phyloP scores from a whole-genome alignment of 2,797 vertebrate species.

The Neosilurus hyrtlii region DNA sequence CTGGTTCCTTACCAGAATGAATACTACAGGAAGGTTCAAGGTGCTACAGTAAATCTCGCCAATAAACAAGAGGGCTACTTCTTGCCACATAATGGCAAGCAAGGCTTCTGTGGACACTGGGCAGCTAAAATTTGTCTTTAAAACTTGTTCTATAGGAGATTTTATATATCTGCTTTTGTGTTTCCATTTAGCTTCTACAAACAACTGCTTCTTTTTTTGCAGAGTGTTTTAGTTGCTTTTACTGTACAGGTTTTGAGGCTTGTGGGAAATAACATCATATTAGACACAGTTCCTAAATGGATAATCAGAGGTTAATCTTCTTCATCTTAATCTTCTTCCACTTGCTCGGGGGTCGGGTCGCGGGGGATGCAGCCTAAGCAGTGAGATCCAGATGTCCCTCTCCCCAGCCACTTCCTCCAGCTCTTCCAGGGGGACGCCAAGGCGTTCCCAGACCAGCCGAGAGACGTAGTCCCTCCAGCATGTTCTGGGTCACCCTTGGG shows the following conservation, averaged over 20 bases:
- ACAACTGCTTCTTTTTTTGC: constrained; percentile 11
- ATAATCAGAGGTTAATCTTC: constrained; percentile 1
- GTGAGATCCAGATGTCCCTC: too few species aligned
- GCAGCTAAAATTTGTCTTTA: constrained; percentile 30
- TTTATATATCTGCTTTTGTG: constrained; percentile 13
- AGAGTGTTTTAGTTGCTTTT: constrained; percentile 5
- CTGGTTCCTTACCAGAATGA: constrained; percentile 29
- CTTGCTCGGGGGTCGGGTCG: too few species aligned
- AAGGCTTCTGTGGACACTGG: constrained; percentile 33
- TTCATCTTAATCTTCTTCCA: too few species aligned
- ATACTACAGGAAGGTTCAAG: constrained; percentile 23
- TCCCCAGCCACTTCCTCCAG: too few species aligned
- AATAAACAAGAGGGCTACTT: constrained; percentile 46
- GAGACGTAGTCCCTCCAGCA: too few species aligned
- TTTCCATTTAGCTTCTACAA: constrained; percentile 18
- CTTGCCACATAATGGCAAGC: constrained; percentile 51
- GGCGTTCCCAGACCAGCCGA: too few species aligned
- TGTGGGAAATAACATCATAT: constrained; percentile 17
- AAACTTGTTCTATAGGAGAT: background rate
- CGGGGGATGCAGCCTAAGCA: too few species aligned
- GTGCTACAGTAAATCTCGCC: constrained; percentile 42
- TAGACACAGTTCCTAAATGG: background rate
- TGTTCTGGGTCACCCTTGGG: too few species aligned
- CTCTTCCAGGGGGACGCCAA: too few species aligned
- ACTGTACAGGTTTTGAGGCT: background rate